Base-by-base conservation (phyloP, 2,888 invertebrate species). In the Hemistola chrysoprasaria region DNA sequence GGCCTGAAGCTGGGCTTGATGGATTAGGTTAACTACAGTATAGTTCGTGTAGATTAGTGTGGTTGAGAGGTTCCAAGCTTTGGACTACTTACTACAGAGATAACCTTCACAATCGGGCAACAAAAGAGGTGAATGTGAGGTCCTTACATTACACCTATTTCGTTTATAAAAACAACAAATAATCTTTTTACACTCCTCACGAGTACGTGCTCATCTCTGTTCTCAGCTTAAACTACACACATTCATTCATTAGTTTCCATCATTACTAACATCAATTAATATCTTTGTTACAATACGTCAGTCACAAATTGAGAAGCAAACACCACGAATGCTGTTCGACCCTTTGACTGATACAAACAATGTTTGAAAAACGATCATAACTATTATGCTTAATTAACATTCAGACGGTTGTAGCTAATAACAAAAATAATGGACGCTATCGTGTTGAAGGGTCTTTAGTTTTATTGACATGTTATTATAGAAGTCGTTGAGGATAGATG, bases 261-360 rank as follows among this genome's bases (percentile, higher is more conserved):
- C 83, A 83, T 84, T 85, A 78, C 73, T 71, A 71, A 82, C 81
- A 79, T 86, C 86, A 80, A 85, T 87, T 86, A 86, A 84, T 86
- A 77, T 84, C 84, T 86, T 85, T 86, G 87, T 87, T 82, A 76
- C 78, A 72, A 76, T 69, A 75, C 79, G 87, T 86, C 87, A 84
- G 81, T 69, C 59, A 63, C 69, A 81, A 85, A 87, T 87, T 86
- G 84, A 86, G 87, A 82, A 86, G 81, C 85, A 87, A 87, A 87
- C 84, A 87, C 82, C 71, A 69, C 16, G 73, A n/a, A n/a, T n/a
- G 53, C 65, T 63, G 64, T 68, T 68, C 53, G 53, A 42, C 44
- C 61, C 40, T 42, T 47, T 71, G 65, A 64, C 62, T 51, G 71
- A 65, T 67, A 73, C 73, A 75, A 78, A 85, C 81, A 81, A 83